phyloP scores from a whole-genome alignment of 2,888 invertebrate genomes.

The Agrochola lota region DNA sequence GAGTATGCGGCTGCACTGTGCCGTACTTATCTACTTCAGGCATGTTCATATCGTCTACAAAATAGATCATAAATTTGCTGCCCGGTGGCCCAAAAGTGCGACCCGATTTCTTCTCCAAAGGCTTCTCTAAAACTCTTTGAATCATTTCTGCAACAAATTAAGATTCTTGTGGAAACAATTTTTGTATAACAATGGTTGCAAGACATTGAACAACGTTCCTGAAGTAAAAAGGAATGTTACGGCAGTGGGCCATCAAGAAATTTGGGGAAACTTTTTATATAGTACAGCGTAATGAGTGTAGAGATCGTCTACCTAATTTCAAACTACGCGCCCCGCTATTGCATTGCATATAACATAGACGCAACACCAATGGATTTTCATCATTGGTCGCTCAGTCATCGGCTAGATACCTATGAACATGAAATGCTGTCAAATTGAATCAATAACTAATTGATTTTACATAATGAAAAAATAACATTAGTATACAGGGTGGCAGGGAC shows the following conservation, averaged over 20 bases:
- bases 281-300: neutral
- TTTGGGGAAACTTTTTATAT: neutral
- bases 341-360: neutral
- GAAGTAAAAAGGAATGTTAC: neutral
- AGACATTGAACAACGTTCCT: neutral
- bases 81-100: conserved; percentile 98
- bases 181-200: neutral
- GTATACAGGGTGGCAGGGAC: neutral
- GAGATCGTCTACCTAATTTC: neutral
- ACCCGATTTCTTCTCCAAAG: conserved; percentile 98
- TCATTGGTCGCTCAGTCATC: neutral
- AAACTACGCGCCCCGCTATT: neutral
- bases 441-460: neutral
- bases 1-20: conserved; percentile 98
- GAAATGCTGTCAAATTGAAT: neutral
- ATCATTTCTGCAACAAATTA: conserved; percentile 92
- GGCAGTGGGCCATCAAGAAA: neutral
- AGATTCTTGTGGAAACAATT: neutral
- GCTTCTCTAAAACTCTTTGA: conserved; percentile 96
- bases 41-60: conserved; percentile 99
- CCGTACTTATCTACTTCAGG: conserved; percentile 98
- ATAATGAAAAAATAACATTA: neutral
- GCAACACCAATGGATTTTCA: neutral
- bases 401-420: neutral
- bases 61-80: conserved; percentile 97